Conservation (phyloP, 2,888 invertebrate species). For the Acholoe squamosa region DNA sequence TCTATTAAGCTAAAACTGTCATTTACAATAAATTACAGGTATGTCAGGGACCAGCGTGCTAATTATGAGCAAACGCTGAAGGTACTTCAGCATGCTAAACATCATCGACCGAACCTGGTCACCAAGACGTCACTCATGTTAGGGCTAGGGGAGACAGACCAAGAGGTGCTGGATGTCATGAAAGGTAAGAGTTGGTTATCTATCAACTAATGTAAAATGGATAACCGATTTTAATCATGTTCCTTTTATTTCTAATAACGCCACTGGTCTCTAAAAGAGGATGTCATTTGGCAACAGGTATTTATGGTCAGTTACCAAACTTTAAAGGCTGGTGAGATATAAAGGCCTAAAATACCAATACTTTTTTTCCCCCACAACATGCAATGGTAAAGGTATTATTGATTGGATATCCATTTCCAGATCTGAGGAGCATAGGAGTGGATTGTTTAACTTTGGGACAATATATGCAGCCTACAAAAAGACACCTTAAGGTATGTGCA, state of each 20-base stretch:
- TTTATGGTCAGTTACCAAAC: no score
- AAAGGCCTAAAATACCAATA: no score
- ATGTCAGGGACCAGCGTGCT: slow-evolving; percentile 96
- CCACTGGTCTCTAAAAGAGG: no score
- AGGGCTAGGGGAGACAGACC: slow-evolving; percentile 88
- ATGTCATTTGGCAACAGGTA: no score
- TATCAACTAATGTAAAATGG: no score
- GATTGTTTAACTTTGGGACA: slow-evolving; percentile 98
- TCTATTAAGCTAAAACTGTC: no score
- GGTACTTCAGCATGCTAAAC: slow-evolving; percentile 92
- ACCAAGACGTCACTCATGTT: slow-evolving; percentile 99
- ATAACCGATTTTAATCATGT: no score
- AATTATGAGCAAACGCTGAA: slow-evolving; percentile 94
- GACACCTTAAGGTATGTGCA: slow-evolving; percentile 93
- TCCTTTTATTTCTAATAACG: neutral
- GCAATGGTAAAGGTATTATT: no score
- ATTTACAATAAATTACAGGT: slow-evolving; percentile 80
- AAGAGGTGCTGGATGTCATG: slow-evolving; percentile 90
- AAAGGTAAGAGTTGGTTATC: slow-evolving; percentile 85
- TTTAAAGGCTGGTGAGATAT: no score
- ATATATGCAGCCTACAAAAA: slow-evolving; percentile 99
- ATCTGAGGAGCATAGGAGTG: slow-evolving; percentile 91
- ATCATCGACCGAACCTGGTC: slow-evolving; percentile 90
- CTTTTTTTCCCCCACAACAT: no score
- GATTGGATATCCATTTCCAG: slow-evolving; percentile 83